Conservation (phyloP, 1,140 invertebrate genomes). For the Vollenhovia emeryi region DNA sequence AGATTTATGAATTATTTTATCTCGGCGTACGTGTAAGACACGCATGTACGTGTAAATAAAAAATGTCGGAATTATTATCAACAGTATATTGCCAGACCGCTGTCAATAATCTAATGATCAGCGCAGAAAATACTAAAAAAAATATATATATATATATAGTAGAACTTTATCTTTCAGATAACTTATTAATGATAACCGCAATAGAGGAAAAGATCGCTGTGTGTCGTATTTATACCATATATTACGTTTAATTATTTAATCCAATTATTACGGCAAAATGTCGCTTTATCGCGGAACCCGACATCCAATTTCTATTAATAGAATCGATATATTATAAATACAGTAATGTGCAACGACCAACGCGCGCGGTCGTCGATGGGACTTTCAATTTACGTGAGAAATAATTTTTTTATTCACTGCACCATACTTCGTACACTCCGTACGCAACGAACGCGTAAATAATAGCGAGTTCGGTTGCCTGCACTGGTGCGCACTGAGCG, state of each 20-base stretch:
- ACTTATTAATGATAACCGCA: not conserved
- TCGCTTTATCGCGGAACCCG: not conserved
- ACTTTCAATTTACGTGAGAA: not conserved
- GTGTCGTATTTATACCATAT: not conserved
- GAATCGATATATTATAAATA: not conserved
- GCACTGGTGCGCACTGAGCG: too few species aligned
- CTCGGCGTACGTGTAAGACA: too few species aligned
- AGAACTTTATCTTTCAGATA: not conserved
- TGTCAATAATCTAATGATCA: too few species aligned
- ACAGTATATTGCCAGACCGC: not conserved
- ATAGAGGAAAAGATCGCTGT: not conserved
- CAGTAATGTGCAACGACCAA: not conserved
- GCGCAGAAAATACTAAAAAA: not conserved
- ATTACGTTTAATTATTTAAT: not conserved
- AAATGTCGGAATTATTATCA: not conserved
- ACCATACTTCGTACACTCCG: too few species aligned
- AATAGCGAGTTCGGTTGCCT: too few species aligned
- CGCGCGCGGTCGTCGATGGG: not conserved
- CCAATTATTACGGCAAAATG: not conserved
- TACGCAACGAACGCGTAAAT: not conserved
- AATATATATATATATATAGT: too few species aligned
- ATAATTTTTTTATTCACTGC: not conserved
- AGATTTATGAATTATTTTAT: not conserved
- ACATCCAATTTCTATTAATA: not conserved
- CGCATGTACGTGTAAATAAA: not conserved